Evolutionary conservation across 2,888 invertebrate genomes (phyloP).

Genomic region (Tenodera sinensis): DNA sequence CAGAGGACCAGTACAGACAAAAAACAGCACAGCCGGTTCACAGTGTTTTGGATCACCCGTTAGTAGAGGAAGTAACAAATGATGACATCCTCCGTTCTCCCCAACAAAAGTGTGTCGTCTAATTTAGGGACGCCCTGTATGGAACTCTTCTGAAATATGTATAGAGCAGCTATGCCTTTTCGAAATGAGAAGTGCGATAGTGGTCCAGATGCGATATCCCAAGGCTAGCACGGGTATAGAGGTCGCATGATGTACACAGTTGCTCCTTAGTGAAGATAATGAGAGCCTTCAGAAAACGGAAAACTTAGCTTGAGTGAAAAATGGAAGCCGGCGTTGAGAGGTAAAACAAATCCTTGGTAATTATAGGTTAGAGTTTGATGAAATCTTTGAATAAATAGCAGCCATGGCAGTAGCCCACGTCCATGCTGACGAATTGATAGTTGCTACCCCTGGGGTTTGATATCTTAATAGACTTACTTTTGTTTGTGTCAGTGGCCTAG

Average conservation of each 20-base stretch:
- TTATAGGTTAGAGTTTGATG: neutral
- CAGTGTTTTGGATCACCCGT: too few relatives aligned
- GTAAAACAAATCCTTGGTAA: neutral
- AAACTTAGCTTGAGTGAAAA: neutral
- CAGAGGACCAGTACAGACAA: too few relatives aligned
- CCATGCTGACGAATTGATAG: neutral
- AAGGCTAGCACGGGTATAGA: neutral
- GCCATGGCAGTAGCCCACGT: neutral
- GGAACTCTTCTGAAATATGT: too few relatives aligned
- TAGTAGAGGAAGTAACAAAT: too few relatives aligned
- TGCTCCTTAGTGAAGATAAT: neutral
- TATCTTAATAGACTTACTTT: slow-evolving; percentile 5
- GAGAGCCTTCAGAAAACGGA: neutral
- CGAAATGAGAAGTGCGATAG: neutral
- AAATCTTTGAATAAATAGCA: neutral
- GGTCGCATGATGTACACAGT: neutral
- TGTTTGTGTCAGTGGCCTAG: neutral
- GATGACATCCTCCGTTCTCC: too few relatives aligned
- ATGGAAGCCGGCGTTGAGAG: neutral
- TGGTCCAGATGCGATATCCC: neutral
- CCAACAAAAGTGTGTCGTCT: too few relatives aligned
- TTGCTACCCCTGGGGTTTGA: neutral
- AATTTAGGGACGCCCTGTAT: too few relatives aligned
- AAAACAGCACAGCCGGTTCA: too few relatives aligned
- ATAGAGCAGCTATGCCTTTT: too few relatives aligned